Conservation (phyloP, 2,797 vertebrate genomes). For the Sebastes oblongus region DNA sequence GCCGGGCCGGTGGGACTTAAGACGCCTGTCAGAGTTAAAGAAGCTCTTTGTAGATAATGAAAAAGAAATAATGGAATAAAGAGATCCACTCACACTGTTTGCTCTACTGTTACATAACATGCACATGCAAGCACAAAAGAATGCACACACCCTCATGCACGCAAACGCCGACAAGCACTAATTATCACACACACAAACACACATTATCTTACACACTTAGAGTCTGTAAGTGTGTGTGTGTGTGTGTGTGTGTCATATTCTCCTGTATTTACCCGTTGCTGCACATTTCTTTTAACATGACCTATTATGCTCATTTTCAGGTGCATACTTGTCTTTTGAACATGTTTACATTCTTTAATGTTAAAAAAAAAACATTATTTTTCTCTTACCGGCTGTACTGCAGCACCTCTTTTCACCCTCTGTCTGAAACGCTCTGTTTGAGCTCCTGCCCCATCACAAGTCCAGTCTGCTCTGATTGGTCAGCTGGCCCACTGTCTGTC, state of each 20-base stretch:
- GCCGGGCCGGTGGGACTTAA: conserved; percentile 8
- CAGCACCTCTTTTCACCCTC: too few species aligned
- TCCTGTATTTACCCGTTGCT: neutral
- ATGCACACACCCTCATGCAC: neutral
- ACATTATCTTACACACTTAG: neutral
- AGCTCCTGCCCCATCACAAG: too few species aligned
- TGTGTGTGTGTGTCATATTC: neutral
- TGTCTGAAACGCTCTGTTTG: too few species aligned
- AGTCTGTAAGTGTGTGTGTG: neutral
- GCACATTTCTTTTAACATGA: neutral
- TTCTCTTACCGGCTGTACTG: too few species aligned
- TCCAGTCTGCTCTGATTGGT: too few species aligned
- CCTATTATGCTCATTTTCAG: too few species aligned
- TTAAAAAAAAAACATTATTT: too few species aligned
- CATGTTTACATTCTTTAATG: too few species aligned
- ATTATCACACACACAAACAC: conserved; percentile 9
- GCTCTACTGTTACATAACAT: conserved; percentile 40
- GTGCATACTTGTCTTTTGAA: too few species aligned
- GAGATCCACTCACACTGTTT: conserved; percentile 20
- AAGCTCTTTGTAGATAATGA: conserved; percentile 55
- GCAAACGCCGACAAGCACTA: neutral
- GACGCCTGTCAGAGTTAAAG: conserved; percentile 43
- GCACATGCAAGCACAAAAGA: conserved; percentile 1
- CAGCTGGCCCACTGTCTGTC: too few species aligned
- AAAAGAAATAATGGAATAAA: conserved; percentile 54